phyloP scores from a whole-genome alignment of 1,140 invertebrate species.

The Diploscapter pachys region DNA sequence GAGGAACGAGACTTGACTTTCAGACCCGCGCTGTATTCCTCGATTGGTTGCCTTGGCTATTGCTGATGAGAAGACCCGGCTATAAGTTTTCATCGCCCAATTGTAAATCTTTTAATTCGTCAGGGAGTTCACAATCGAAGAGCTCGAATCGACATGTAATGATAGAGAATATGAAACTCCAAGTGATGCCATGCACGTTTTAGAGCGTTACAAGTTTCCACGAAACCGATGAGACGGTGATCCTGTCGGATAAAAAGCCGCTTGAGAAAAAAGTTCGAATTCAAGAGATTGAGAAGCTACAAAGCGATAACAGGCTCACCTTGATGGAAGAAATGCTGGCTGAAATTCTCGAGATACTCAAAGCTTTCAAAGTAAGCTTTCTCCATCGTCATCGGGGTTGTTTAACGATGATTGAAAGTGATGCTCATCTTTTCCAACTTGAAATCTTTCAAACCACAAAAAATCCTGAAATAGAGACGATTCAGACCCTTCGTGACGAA shows the following conservation, averaged over 20 bases:
- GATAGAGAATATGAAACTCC: conserved; percentile 5
- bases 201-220: conserved; percentile 1
- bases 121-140: conserved; percentile 2
- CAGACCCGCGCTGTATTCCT: conserved; percentile 81
- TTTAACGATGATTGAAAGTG: too few species aligned
- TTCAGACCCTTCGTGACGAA: conserved; percentile 16
- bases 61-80: conserved; percentile 86
- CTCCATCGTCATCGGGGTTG: too few species aligned
- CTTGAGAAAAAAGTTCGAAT: too few species aligned
- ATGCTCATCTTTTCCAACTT: conserved; percentile 16
- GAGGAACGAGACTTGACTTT: background rate
- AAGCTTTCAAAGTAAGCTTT: too few species aligned
- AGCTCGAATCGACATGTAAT: conserved; percentile 10
- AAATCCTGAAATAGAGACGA: background rate
- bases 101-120: background rate
- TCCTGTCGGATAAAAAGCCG: background rate
- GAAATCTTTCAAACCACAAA: background rate
- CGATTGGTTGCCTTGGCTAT: conserved; percentile 89
- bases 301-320: background rate
- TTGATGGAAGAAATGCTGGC: conserved; percentile 3
- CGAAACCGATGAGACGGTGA: background rate
- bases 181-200: background rate
- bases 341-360: conserved; percentile 4
- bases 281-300: too few species aligned
- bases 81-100: conserved; percentile 74